phyloP scores from a whole-genome alignment of 2,797 vertebrate species.

The Nyctibius grandis region DNA sequence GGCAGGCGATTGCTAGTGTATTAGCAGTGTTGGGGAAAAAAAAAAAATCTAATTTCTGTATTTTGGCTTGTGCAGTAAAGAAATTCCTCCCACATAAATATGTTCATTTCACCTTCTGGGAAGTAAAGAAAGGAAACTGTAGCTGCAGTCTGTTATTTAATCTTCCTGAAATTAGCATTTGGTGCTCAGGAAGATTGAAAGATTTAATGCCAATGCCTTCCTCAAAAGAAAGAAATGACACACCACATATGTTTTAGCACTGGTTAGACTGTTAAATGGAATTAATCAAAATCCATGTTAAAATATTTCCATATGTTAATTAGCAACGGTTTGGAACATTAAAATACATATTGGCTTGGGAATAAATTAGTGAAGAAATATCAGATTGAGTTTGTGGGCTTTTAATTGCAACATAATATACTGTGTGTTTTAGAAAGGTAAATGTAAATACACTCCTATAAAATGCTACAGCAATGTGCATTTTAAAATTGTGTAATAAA shows the following conservation, averaged over 20 bases:
- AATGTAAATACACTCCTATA: conserved; percentile 39
- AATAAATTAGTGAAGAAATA: conserved; percentile 66
- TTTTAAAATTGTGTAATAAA: conserved; percentile 29
- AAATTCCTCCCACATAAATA: conserved; percentile 56
- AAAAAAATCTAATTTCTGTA: conserved; percentile 26
- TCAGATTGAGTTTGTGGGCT: conserved; percentile 55
- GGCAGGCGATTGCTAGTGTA: conserved; percentile 20
- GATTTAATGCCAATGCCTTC: conserved; percentile 57
- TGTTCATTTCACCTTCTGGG: conserved; percentile 65
- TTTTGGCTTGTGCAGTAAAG: conserved; percentile 64
- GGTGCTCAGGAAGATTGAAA: conserved; percentile 62
- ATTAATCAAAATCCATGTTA: conserved; percentile 65
- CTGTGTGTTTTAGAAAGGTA: conserved; percentile 59
- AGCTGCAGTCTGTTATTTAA: conserved; percentile 53
- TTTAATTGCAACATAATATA: conserved; percentile 61
- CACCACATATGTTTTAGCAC: conserved; percentile 47
- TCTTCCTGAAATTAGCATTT: conserved; percentile 69
- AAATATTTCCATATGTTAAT: conserved; percentile 68
- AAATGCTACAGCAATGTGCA: not conserved
- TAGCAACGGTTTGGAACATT: conserved; percentile 57
- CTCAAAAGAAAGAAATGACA: conserved; percentile 52
- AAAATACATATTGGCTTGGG: conserved; percentile 62
- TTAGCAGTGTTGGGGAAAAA: not conserved
- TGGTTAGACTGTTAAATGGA: conserved; percentile 58
- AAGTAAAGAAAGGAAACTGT: conserved; percentile 59